These are phyloP conservation scores for Embidobia sp. DNA, from an alignment of 2,888 invertebrate species.

Conservation along the genomic window DNA sequence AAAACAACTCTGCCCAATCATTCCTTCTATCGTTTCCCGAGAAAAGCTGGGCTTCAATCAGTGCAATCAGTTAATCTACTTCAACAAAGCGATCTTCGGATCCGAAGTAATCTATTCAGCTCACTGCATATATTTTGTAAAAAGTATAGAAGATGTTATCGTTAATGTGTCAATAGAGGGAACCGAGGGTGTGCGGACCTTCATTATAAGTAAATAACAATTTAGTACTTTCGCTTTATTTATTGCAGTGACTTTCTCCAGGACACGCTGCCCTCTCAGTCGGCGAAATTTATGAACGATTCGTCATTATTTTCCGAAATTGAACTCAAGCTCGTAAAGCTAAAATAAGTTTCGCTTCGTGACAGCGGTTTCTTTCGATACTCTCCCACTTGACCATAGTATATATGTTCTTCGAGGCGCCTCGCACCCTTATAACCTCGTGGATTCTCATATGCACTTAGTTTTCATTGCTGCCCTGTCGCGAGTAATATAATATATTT, in stretches of 20 bases:
- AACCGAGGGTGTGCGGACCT: background rate
- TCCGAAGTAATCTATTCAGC: background rate
- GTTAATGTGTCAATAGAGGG: no score
- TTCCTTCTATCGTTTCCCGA: conserved; percentile 8
- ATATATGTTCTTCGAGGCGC: conserved; percentile 62
- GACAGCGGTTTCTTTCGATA: conserved; percentile 60
- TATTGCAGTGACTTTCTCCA: conserved; percentile 12
- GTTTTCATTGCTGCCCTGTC: conserved; percentile 80
- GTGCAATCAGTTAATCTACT: conserved; percentile 37
- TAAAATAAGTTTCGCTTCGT: conserved; percentile 58
- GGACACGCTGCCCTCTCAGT: conserved; percentile 26
- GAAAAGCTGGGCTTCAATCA: conserved; percentile 22
- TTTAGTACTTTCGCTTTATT: conserved; percentile 40
- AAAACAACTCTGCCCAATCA: conserved; percentile 30
- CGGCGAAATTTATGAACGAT: conserved; percentile 63
- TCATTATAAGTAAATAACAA: conserved; percentile 48
- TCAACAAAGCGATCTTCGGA: conserved; percentile 18
- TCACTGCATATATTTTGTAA: background rate
- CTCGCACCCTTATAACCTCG: conserved; percentile 73
- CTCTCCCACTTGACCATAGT: conserved; percentile 63
- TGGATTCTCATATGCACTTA: conserved; percentile 81
- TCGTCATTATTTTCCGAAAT: conserved; percentile 64
- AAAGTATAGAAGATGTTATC: no score
- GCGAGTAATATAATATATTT: conserved; percentile 80
- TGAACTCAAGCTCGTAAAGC: conserved; percentile 62